Evolutionary conservation across 2,888 invertebrate genomes (phyloP).

Genomic region (Escarpia spicata): DNA sequence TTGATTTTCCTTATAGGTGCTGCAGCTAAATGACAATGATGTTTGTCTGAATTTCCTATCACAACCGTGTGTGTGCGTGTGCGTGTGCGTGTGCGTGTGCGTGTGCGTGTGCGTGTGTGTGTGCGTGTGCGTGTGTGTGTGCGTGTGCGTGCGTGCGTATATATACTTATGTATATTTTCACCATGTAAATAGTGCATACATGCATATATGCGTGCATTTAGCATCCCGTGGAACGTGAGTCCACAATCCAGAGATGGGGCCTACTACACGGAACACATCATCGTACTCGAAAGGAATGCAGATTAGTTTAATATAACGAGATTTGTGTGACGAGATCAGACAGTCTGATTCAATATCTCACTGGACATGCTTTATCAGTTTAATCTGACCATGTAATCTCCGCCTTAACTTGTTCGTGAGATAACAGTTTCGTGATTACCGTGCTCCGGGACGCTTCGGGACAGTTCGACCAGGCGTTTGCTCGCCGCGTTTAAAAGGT

Average conservation of each 20-base stretch:
- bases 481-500: not conserved
- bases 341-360: not conserved
- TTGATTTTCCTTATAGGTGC: no score
- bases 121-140: not conserved
- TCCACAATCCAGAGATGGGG: not conserved
- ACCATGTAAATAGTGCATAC: not conserved
- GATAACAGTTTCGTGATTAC: not conserved
- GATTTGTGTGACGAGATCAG: not conserved
- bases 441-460: not conserved
- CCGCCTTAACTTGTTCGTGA: not conserved
- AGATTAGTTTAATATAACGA: not conserved
- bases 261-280: not conserved
- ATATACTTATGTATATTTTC: not conserved
- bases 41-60: no score
- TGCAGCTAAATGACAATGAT: no score
- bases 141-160: not conserved
- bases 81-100: not conserved
- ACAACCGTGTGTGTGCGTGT: not conserved
- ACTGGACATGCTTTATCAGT: conserved; percentile 1
- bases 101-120: not conserved
- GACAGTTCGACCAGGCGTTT: not conserved
- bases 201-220: not conserved
- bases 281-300: not conserved
- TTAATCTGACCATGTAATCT: not conserved
- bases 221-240: not conserved